phyloP scores from a whole-genome alignment of 2,113 vertebrate genomes.

The Channa argus region DNA sequence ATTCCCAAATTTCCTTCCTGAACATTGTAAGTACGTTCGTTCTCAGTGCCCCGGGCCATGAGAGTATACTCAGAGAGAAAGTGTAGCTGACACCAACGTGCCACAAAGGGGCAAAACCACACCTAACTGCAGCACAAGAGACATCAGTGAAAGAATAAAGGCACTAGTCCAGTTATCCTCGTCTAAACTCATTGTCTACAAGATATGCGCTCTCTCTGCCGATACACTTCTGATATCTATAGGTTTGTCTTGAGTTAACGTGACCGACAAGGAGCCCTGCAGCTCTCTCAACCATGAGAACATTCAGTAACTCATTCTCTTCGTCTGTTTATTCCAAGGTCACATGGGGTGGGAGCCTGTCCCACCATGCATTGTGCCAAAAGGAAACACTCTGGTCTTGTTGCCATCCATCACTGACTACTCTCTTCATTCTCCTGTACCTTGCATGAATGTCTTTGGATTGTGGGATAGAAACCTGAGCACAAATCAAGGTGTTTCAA shows the following conservation, averaged over 20 bases:
- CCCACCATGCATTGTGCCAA: conserved; percentile 40
- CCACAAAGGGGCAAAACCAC: conserved; percentile 9
- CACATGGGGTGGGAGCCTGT: conserved; percentile 28
- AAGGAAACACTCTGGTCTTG: conserved; percentile 23
- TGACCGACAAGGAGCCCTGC: conserved; percentile 38
- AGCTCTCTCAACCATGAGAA: conserved; percentile 4
- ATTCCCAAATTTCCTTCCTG: too few relatives aligned
- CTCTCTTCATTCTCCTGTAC: neutral
- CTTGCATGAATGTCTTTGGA: conserved; percentile 32
- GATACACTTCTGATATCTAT: conserved; percentile 40
- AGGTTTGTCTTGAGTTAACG: neutral
- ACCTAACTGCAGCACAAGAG: neutral
- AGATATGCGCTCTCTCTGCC: conserved; percentile 25
- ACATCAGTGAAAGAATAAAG: conserved; percentile 7
- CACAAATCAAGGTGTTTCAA: neutral
- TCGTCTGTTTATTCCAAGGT: conserved; percentile 50
- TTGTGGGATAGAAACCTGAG: conserved; percentile 42
- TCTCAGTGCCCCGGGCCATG: neutral
- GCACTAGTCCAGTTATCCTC: conserved; percentile 18
- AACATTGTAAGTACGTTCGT: too few relatives aligned
- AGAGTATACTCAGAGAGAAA: neutral
- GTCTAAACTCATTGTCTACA: neutral
- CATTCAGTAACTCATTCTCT: conserved; percentile 18
- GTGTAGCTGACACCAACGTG: conserved; percentile 14
- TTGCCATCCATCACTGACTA: conserved; percentile 8